Evolutionary conservation across 2,888 invertebrate species (phyloP).

Genomic region (Eupithecia inturbata): DNA sequence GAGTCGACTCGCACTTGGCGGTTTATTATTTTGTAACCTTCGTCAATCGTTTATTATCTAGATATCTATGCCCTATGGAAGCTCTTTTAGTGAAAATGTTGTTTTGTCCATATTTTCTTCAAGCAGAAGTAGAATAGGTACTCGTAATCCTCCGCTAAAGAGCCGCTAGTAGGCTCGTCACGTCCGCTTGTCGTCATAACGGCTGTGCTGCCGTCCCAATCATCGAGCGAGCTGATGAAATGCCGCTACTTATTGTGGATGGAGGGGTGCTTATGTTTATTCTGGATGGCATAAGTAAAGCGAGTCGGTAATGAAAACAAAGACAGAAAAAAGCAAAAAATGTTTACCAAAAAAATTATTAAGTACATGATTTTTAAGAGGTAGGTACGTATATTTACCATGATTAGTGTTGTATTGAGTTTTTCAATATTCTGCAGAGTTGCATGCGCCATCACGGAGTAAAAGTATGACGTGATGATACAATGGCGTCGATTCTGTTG

Average conservation of each 20-base stretch:
- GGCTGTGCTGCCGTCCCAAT: conserved; percentile 34
- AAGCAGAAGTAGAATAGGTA: conserved; percentile 28
- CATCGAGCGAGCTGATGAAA: conserved; percentile 37
- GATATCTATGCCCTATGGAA: not conserved
- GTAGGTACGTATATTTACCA: not conserved
- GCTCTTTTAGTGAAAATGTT: not conserved
- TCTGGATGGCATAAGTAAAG: not conserved
- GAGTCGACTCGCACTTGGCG: too few species aligned
- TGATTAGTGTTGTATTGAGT: too few species aligned
- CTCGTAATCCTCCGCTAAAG: conserved; percentile 43
- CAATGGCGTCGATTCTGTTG: too few species aligned
- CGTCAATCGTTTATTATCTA: not conserved
- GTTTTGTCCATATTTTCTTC: not conserved
- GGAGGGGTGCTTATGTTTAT: conserved; percentile 23
- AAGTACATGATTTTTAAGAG: not conserved
- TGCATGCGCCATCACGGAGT: too few species aligned
- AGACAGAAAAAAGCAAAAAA: not conserved
- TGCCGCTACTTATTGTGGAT: conserved; percentile 42
- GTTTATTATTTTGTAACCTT: not conserved
- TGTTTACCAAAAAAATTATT: not conserved
- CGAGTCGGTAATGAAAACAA: not conserved
- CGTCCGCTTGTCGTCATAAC: conserved; percentile 45
- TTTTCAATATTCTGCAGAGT: too few species aligned
- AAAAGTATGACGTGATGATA: too few species aligned
- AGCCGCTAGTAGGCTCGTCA: conserved; percentile 53